These are phyloP conservation scores for Spilogale gracilis DNA, from an alignment of 2,113 vertebrate species.

Conservation along the genomic window DNA sequence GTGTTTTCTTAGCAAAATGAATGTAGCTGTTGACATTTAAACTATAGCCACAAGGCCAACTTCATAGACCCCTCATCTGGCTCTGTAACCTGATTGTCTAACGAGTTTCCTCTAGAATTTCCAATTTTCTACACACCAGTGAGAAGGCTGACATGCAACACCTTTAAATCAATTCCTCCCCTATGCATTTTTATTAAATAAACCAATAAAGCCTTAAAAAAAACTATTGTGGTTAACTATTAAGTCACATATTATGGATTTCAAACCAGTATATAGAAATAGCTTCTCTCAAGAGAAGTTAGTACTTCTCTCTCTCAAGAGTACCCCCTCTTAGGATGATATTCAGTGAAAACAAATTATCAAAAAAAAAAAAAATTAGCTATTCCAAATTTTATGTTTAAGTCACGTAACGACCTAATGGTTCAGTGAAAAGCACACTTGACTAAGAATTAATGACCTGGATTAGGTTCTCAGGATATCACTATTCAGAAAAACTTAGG, in stretches of 20 bases:
- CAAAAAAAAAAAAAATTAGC: background rate
- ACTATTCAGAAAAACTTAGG: background rate
- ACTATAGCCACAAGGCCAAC: background rate
- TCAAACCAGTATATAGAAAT: background rate
- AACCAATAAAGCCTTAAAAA: background rate
- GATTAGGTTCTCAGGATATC: background rate
- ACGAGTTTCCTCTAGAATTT: background rate
- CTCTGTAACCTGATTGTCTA: background rate
- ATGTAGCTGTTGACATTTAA: background rate
- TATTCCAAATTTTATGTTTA: background rate
- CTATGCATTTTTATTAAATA: conserved; percentile 21
- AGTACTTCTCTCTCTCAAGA: conserved; percentile 49
- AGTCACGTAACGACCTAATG: background rate
- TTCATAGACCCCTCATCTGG: background rate
- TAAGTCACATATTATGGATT: conserved; percentile 22
- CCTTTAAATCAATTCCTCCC: background rate
- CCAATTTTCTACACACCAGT: background rate
- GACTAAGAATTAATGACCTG: background rate
- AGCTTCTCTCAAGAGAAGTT: conserved; percentile 36
- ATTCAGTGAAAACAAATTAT: conserved; percentile 17
- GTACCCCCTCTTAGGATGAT: background rate
- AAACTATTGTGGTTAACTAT: conserved; percentile 5
- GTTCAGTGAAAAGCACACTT: background rate
- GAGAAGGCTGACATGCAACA: background rate
- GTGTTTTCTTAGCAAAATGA: conserved; percentile 34